Evolutionary conservation across 2,113 vertebrate species (phyloP).

Genomic region (Uria aalge): DNA sequence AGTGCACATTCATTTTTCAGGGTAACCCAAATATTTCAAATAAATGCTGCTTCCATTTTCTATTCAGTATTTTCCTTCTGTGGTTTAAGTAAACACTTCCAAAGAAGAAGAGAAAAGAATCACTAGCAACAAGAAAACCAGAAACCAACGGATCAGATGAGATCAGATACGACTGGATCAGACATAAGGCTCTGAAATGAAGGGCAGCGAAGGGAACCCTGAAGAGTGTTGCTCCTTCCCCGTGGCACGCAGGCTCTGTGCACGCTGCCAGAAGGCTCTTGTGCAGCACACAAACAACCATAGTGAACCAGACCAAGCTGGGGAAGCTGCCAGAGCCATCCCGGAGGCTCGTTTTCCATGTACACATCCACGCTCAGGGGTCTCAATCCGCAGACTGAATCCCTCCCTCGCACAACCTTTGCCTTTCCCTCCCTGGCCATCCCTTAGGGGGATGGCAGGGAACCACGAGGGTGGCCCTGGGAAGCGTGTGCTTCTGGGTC

Average conservation of each 20-base stretch:
- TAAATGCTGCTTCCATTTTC: neutral
- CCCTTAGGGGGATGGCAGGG: rapidly evolving
- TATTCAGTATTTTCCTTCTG: neutral
- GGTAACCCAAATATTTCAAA: neutral
- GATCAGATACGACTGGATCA: neutral
- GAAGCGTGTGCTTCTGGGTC: rapidly evolving
- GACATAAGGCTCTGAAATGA: neutral
- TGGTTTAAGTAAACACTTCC: neutral
- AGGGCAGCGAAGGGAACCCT: neutral
- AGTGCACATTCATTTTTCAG: neutral
- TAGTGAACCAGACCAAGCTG: rapidly evolving
- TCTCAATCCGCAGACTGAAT: rapidly evolving
- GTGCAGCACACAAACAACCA: neutral
- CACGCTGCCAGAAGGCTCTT: neutral
- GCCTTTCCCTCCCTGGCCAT: neutral
- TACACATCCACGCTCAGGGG: neutral
- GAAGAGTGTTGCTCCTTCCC: neutral
- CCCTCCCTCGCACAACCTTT: neutral
- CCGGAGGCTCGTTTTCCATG: neutral
- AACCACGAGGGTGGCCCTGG: rapidly evolving
- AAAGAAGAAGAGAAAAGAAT: neutral
- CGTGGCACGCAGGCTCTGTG: neutral
- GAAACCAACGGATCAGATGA: neutral
- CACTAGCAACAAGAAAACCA: neutral
- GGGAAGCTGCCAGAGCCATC: neutral